These are phyloP conservation scores for Verasper variegatus DNA, from an alignment of 2,113 vertebrate genomes.

Conservation along the genomic window DNA sequence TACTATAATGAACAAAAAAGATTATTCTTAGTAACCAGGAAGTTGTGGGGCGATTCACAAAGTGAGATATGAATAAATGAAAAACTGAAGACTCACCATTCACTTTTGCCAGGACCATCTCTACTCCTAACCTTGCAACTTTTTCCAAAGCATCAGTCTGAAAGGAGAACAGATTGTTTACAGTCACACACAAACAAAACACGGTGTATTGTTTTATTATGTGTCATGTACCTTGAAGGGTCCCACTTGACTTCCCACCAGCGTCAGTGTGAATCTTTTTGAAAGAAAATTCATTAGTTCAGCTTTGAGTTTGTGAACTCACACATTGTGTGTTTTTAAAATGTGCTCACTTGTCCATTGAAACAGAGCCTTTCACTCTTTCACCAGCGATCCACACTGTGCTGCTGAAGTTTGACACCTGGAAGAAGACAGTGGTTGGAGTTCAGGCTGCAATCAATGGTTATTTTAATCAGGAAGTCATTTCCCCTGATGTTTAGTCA, in stretches of 20 bases:
- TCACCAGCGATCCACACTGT: constrained; percentile 33
- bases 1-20: no score
- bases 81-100: constrained; percentile 59
- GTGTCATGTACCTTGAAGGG: constrained; percentile 60
- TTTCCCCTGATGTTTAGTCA: no score
- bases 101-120: not conserved
- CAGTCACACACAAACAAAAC: not conserved
- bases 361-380: constrained; percentile 52
- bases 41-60: no score
- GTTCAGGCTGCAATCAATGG: not conserved
- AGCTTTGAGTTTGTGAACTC: not conserved
- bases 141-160: constrained; percentile 58
- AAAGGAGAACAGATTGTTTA: not conserved
- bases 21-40: no score
- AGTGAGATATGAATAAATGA: not conserved
- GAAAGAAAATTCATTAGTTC: constrained; percentile 13
- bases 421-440: not conserved
- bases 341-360: constrained; percentile 67
- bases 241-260: constrained; percentile 66
- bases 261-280: constrained; percentile 63
- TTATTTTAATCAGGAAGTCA: no score
- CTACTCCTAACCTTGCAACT: accelerated
- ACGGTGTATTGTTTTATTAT: not conserved
- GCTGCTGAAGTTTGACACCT: constrained; percentile 50
- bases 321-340: not conserved